Percentiles rank a stretch among this genome's conserved stretches.
Evolutionary conservation across 2,797 vertebrate species (phyloP).

Genomic region (Poecilia velifera): DNA sequence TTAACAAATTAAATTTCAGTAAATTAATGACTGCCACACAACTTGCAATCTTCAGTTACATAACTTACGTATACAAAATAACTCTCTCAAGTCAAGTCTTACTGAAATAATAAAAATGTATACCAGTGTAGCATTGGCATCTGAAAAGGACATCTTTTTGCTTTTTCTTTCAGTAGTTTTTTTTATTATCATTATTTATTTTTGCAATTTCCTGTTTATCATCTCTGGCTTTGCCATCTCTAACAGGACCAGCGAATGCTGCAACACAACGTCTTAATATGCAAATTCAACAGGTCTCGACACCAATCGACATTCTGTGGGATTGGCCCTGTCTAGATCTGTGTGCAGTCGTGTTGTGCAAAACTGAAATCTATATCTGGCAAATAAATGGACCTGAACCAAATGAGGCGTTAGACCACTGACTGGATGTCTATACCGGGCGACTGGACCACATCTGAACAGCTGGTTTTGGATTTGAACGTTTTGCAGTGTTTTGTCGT

Average conservation of each 20-base stretch:
- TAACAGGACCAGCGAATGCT: slow-evolving; percentile 10
- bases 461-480: background rate
- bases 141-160: slow-evolving; percentile 1
- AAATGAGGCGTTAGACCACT: slow-evolving; percentile 73
- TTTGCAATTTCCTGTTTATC: background rate
- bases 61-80: slow-evolving; percentile 1
- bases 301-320: slow-evolving; percentile 37
- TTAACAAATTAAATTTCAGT: background rate
- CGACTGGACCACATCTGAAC: slow-evolving; percentile 35
- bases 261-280: slow-evolving; percentile 17
- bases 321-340: slow-evolving; percentile 57
- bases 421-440: slow-evolving; percentile 58
- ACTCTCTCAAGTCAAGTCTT: slow-evolving; percentile 13
- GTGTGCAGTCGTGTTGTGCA: slow-evolving; percentile 54
- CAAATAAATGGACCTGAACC: slow-evolving; percentile 61
- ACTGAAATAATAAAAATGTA: slow-evolving; percentile 35
- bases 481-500: background rate
- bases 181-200: background rate
- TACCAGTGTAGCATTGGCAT: slow-evolving; percentile 17
- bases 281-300: slow-evolving; percentile 45
- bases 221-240: background rate
- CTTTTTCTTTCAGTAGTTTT: background rate
- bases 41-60: slow-evolving; percentile 4
- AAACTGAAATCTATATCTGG: slow-evolving; percentile 68
- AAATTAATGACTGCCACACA: background rate